Base-by-base conservation (phyloP, 2,113 vertebrate genomes). In the Alaudala cheleensis region DNA sequence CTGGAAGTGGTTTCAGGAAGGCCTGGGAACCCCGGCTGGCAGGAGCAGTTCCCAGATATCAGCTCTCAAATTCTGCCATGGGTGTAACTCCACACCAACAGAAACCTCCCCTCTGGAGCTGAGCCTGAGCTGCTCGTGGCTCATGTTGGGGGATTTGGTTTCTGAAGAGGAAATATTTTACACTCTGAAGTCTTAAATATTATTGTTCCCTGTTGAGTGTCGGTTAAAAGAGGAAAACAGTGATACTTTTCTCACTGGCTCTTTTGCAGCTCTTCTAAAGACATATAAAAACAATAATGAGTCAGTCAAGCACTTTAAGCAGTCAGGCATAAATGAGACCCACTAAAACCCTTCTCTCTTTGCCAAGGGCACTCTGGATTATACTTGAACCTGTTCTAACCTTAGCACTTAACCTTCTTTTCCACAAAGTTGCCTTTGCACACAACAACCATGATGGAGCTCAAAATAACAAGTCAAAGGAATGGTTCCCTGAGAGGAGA, bases 311-410 rank as follows among this genome's bases (percentile, higher is more conserved):
- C 72, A 64, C 77, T 92, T 96, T 56, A 86, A 87, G 89, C 69
- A 86, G 83, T 53, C 81, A 67, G 44, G 73, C 70, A 93, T 70
- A 84, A 94, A 94, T 66, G 89, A 88, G 92, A 77, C 67, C 29
- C 51, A 77, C 71, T 93, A 80, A 93, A 96, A 70, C 71, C 84
- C 61, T 91, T 91, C 69, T 86, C 56, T 51, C 51, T 92, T 66
- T 93, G 90, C 90, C 93, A 93, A 94, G 82, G 86, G 82, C 80
- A 45, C 64, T 92, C 74, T 81, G 82, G 76, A 92, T 96, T 92
- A 56, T 66, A 61, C 88, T 93, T 95, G 92, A 96, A 95, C 92
- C 92, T 83, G 62, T 67, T 92, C 87, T 86, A 90, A 90, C 92
- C 94, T 83, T 28, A 92, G 76, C 79, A 95, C 90, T 97, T 92